These are phyloP conservation scores for Andrena chrysosceles DNA, from an alignment of 2,888 invertebrate genomes.

Conservation along the genomic window DNA sequence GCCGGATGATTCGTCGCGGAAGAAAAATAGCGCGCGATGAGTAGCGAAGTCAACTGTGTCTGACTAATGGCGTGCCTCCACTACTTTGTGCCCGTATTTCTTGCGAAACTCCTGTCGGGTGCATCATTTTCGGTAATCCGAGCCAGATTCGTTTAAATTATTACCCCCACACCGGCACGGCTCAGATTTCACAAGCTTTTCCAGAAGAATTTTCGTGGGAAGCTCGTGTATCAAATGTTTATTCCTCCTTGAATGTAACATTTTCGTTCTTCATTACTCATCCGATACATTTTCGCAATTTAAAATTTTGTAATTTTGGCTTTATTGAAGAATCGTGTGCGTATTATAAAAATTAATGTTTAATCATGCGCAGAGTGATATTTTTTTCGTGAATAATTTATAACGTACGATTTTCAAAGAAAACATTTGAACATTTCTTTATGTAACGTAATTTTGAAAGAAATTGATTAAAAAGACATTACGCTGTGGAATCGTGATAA, in stretches of 20 bases:
- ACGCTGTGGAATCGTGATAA: too few relatives aligned
- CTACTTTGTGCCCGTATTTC: conserved; percentile 61
- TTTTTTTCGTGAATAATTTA: too few relatives aligned
- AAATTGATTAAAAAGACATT: too few relatives aligned
- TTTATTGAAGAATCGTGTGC: too few relatives aligned
- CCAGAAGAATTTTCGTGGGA: conserved; percentile 4
- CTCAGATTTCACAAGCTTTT: conserved; percentile 35
- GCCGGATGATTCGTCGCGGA: conserved; percentile 67
- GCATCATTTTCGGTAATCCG: conserved; percentile 63
- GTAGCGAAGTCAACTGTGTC: conserved; percentile 42
- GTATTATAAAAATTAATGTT: too few relatives aligned
- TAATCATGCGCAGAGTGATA: too few relatives aligned
- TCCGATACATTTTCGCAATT: too few relatives aligned
- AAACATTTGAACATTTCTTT: too few relatives aligned
- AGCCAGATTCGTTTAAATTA: conserved; percentile 64
- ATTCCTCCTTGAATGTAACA: conserved; percentile 3
- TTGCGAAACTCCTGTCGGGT: conserved; percentile 62
- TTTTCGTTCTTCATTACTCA: neutral
- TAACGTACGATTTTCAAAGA: too few relatives aligned
- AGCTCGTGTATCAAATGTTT: neutral
- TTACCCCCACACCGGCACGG: conserved; percentile 16
- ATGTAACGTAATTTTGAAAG: too few relatives aligned
- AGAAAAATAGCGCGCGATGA: conserved; percentile 65
- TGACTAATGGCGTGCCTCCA: conserved; percentile 67
- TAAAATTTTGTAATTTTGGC: too few relatives aligned